These are phyloP conservation scores for Dione vanillae DNA, from an alignment of 2,888 invertebrate species.

Conservation along the genomic window DNA sequence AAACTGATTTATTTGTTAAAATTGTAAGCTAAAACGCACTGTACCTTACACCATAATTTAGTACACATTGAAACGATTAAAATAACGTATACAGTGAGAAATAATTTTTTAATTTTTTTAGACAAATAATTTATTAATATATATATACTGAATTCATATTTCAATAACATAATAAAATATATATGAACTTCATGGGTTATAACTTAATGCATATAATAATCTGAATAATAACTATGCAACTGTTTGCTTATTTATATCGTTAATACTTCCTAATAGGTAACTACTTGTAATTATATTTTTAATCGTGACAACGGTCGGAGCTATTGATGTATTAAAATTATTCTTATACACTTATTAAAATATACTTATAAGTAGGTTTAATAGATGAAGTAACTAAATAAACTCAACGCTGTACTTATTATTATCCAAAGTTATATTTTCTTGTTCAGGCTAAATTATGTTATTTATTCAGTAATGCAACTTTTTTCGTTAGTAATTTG, in stretches of 20 bases:
- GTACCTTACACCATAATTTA: background rate
- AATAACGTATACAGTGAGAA: background rate
- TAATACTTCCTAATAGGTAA: background rate
- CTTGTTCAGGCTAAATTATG: background rate
- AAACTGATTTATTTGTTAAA: background rate
- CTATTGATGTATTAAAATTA: too few relatives aligned
- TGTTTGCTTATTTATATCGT: background rate
- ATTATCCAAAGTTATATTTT: too few relatives aligned
- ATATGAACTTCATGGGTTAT: background rate
- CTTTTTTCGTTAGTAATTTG: slow-evolving; percentile 10
- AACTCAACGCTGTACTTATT: too few relatives aligned
- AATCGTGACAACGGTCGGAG: too few relatives aligned
- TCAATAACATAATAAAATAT: background rate
- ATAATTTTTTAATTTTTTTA: background rate
- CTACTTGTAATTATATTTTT: background rate
- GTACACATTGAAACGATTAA: background rate
- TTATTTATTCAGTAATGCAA: slow-evolving; percentile 4
- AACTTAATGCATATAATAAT: background rate
- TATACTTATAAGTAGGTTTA: background rate
- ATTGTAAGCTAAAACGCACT: background rate
- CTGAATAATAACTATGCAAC: background rate
- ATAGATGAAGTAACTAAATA: background rate
- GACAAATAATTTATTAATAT: too few relatives aligned
- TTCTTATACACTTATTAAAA: background rate
- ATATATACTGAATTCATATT: background rate